These are phyloP conservation scores for Varecia variegata DNA, from an alignment of 2,797 vertebrate species.

Conservation along the genomic window DNA sequence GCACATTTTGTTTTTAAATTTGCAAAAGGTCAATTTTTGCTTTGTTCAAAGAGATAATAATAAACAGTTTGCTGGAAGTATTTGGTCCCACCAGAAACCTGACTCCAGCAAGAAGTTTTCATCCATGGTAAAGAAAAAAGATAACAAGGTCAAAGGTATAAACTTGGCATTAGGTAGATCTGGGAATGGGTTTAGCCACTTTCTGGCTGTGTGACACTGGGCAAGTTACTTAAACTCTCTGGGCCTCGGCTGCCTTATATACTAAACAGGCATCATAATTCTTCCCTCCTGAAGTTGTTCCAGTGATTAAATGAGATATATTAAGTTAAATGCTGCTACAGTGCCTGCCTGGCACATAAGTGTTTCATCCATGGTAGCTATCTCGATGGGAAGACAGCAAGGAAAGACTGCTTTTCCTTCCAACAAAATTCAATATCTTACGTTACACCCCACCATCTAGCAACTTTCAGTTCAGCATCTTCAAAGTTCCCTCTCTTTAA, in stretches of 20 bases:
- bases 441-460: conserved; percentile 65
- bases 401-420: background rate
- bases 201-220: background rate
- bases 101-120: background rate
- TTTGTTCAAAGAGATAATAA: conserved; percentile 40
- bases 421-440: background rate
- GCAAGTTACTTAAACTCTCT: background rate
- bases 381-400: background rate
- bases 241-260: background rate
- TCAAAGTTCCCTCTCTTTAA: background rate
- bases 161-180: background rate
- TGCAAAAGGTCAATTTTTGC: conserved; percentile 41
- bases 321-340: background rate
- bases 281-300: background rate
- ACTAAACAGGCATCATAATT: background rate
- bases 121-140: background rate
- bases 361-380: background rate
- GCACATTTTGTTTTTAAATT: conserved; percentile 19
- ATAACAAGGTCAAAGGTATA: background rate
- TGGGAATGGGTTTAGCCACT: background rate
- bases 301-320: background rate
- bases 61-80: conserved; percentile 1
- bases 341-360: background rate
- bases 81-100: background rate
- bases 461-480: background rate